Conservation (phyloP, 2,113 vertebrate species). For the Anarhynchus alexandrinus region DNA sequence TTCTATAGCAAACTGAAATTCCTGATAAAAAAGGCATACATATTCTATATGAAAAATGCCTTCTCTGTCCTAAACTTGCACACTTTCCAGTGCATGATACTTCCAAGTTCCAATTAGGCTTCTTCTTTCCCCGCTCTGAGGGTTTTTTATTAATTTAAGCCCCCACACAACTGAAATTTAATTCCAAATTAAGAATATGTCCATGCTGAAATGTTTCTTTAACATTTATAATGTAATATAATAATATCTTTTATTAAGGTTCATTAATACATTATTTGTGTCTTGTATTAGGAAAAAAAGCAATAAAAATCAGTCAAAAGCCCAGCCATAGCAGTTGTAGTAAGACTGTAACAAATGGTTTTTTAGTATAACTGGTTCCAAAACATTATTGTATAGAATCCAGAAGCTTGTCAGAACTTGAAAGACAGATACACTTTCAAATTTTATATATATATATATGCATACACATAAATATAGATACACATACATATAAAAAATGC, state of each 20-base stretch:
- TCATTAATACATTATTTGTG: not conserved
- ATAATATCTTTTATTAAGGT: not conserved
- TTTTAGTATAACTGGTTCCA: not conserved
- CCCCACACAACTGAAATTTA: not conserved
- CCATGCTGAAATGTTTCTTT: not conserved
- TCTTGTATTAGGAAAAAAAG: not conserved
- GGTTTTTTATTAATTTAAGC: not conserved
- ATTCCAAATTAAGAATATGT: not conserved
- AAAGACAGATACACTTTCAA: not conserved
- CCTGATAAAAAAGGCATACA: not conserved
- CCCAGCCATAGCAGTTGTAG: not conserved
- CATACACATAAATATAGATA: not conserved
- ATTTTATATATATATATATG: not conserved
- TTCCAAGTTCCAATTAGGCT: not conserved
- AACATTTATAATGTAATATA: not conserved
- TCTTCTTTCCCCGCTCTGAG: not conserved
- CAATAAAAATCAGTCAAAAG: not conserved
- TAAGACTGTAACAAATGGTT: not conserved
- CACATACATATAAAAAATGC: not conserved
- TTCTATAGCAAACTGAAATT: slow-evolving; percentile 1
- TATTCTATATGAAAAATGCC: not conserved
- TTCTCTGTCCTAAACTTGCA: not conserved
- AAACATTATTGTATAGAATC: not conserved
- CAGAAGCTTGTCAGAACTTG: not conserved
- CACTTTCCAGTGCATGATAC: not conserved